Evolutionary conservation across 2,113 vertebrate genomes (phyloP), one percentile per base, ranked within the genome.

Genomic region (Pavo muticus): DNA sequence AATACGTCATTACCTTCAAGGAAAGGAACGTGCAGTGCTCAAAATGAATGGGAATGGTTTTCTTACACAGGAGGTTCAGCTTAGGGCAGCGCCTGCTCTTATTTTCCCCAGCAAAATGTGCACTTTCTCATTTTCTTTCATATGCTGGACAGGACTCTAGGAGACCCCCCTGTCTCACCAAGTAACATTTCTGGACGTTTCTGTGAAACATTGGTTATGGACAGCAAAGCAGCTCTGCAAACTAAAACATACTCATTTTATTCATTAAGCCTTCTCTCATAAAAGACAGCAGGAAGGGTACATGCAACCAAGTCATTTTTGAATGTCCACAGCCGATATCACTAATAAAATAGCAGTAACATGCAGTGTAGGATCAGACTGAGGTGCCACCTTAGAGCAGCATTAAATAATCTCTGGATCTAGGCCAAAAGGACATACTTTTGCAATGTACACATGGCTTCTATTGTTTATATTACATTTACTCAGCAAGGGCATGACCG

Each of bases 21-120:
- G 96, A 96, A 96, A 96, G 84, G 92, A 97, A 96, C 88, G 14
- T 50, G 80, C 93, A 60, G 91, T 73, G 82, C 84, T 76, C 75
- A 15, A 18, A 48, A 88, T 56, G 79, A 85, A 95, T 14, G 94
- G 57, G 54, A 90, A 94, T 29, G 94, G 17, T 60, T 72, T 71
- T 74, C 94, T 64, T 6, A 4, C 79, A 42, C 6, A 3, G 74
- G 75, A 87, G 90, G 60, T 73, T n/a, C 32, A 71, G 78, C 73
- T 84, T 50, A 72, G 67, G 64, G 69, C 69, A 86, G 48, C 11
- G 61, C 67, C 72, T 93, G 87, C 76, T 82, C 82, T 76, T 48
- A 40, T 39, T 72, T 89, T 60, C 42, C 50, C 57, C 32, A 30
- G 10, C 35, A 79, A 95, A 92, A 24, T 15, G 4, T 35, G 10